Base-by-base conservation (phyloP, 2,888 invertebrate species). In the Dastarcus helophoroides region DNA sequence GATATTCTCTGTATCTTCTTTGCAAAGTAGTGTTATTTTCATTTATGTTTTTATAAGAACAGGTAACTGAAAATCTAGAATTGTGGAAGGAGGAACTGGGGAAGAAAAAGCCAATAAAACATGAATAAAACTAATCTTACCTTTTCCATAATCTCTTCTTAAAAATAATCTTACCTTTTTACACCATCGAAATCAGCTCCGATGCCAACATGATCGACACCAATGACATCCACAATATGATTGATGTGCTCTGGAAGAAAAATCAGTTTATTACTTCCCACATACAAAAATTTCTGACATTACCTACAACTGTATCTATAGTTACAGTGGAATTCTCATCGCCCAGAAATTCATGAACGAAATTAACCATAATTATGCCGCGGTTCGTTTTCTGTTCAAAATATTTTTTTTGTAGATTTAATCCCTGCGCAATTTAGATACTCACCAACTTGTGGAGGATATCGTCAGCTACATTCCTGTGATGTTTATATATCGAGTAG, bases 321-420 rank as follows among this genome's bases (percentile, higher is more conserved):
- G 72, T 62, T n/a, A 80, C 62, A 0, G 72, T 33, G 68, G 40
- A 19, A 47, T 48, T 19, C 46, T 33, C 36, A 48, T 45, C 51
- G 38, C 59, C 64, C n/a, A 80, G 67, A 51, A 75, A 81, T 29
- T 60, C 61, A 1, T 68, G 69, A 54, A 71, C 79, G 54, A 82
- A 81, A 51, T 78, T 80, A 6, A 81, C 75, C 81, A 81, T 82
- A 2, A 81, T 74, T 14, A 82, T 63, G 3, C 81, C 81, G 14
- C 71, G 68, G 42, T 79, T 81, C 38, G 62, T 57, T 63, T 70
- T 71, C 75, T 76, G 58, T 13, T 25, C 12, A 23, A 10, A 23
- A 23, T 10, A 23, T 7, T 23, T n/a, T 10, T 23, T 23, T 10
- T 6, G 24, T 10, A 10, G 24, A 23, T 9, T 14, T 13, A 26